Percentiles rank a stretch among this genome's conserved stretches.
These are phyloP conservation scores for Bibio marci DNA, from an alignment of 2,888 invertebrate genomes.

Conservation along the genomic window DNA sequence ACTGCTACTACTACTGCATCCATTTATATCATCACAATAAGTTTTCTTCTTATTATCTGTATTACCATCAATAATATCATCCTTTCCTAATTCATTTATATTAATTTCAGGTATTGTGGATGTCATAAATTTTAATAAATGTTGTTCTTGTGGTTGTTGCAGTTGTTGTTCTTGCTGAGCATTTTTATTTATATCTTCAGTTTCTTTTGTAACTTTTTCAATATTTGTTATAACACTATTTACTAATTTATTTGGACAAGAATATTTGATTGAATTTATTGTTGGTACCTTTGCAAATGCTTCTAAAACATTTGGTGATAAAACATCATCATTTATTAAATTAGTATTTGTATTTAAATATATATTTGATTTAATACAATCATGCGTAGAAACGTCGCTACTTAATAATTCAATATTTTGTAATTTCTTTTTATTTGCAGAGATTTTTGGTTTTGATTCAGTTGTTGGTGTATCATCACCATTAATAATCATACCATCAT, in stretches of 20 bases:
- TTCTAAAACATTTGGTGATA: too few species aligned
- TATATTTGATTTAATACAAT: too few species aligned
- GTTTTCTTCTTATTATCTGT: not conserved
- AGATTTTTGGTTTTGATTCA: too few species aligned
- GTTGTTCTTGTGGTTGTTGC: not conserved
- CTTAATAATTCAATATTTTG: too few species aligned
- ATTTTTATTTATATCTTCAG: slow-evolving; percentile 13
- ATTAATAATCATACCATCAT: too few species aligned
- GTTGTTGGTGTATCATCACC: too few species aligned
- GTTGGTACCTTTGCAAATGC: not conserved
- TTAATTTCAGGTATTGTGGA: not conserved
- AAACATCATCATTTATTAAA: too few species aligned
- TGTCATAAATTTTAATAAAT: not conserved
- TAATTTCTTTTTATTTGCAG: too few species aligned
- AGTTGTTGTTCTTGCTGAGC: not conserved
- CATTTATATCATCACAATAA: not conserved
- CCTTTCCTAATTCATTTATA: not conserved
- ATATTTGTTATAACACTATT: slow-evolving; percentile 17
- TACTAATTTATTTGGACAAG: slow-evolving; percentile 18
- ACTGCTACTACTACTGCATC: not conserved
- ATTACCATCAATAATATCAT: not conserved
- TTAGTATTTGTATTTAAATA: too few species aligned
- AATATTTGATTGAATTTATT: slow-evolving; percentile 17
- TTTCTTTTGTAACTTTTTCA: slow-evolving; percentile 16
- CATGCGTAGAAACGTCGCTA: too few species aligned